Conservation (phyloP, 2,797 vertebrate genomes). For the Clarias pachynema region DNA sequence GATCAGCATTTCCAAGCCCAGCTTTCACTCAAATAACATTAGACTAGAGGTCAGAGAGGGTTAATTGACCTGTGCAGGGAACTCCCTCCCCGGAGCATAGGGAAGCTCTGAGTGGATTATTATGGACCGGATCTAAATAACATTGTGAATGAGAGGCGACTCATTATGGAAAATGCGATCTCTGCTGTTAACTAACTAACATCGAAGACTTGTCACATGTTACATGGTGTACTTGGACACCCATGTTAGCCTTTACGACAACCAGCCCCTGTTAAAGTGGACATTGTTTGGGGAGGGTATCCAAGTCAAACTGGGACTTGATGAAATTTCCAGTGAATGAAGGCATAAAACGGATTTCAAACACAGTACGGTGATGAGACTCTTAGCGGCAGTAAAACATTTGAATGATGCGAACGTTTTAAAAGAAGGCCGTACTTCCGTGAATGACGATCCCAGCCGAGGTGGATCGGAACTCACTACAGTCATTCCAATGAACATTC, state of each 20-base stretch:
- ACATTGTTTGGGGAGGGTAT: too few relatives aligned
- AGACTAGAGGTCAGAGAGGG: constrained; percentile 40
- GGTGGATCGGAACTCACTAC: too few relatives aligned
- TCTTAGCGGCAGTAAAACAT: too few relatives aligned
- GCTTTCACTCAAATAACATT: constrained; percentile 35
- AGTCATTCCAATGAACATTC: too few relatives aligned
- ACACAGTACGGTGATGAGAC: too few relatives aligned
- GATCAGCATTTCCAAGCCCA: constrained; percentile 23
- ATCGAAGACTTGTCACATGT: neutral
- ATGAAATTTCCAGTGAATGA: too few relatives aligned
- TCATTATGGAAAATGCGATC: neutral
- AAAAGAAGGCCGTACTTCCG: too few relatives aligned
- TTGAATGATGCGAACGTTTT: too few relatives aligned
- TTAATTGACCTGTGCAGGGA: constrained; percentile 35
- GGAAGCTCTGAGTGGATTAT: constrained; percentile 12
- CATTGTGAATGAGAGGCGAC: constrained; percentile 10
- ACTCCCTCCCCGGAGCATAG: constrained; percentile 14
- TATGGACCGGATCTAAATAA: constrained; percentile 4
- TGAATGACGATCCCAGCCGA: too few relatives aligned
- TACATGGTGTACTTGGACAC: neutral
- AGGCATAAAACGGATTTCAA: too few relatives aligned
- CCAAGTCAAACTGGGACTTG: too few relatives aligned
- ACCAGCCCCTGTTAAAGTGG: too few relatives aligned
- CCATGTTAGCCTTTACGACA: neutral
- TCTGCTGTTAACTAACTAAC: neutral